Percentiles rank a stretch among this genome's conserved stretches.
Conservation (phyloP, 2,888 invertebrate genomes). For the Mythimna vitellina region DNA sequence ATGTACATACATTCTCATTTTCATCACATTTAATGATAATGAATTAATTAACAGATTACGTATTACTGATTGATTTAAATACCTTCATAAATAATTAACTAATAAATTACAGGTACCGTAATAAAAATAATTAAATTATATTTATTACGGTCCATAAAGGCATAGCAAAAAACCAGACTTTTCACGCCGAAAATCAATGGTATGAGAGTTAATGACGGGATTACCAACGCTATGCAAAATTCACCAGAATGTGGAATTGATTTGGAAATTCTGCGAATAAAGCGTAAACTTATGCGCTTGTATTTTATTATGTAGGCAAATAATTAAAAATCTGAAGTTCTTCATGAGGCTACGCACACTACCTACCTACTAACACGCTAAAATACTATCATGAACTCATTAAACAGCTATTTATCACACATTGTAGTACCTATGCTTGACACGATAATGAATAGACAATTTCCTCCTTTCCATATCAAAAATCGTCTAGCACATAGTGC, state of each 20-base stretch:
- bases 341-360: not conserved
- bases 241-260: not conserved
- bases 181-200: not conserved
- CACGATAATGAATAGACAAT: slow-evolving; percentile 15
- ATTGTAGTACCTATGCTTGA: slow-evolving; percentile 1
- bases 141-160: not conserved
- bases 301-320: not conserved
- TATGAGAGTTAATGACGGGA: not conserved
- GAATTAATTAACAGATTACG: too few species aligned
- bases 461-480: slow-evolving; percentile 1
- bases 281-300: not conserved
- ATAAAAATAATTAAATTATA: not conserved
- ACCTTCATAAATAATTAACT: not conserved
- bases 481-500: not conserved
- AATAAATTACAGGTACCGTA: not conserved
- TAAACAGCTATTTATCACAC: not conserved
- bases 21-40: too few species aligned
- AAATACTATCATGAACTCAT: not conserved
- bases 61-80: not conserved
- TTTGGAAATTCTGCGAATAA: not conserved
- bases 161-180: not conserved
- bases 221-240: not conserved
- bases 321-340: not conserved
- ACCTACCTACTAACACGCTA: not conserved
- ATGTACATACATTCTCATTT: not conserved